Evolutionary conservation across 2,888 invertebrate genomes (phyloP).

Genomic region (Dione vanillae): DNA sequence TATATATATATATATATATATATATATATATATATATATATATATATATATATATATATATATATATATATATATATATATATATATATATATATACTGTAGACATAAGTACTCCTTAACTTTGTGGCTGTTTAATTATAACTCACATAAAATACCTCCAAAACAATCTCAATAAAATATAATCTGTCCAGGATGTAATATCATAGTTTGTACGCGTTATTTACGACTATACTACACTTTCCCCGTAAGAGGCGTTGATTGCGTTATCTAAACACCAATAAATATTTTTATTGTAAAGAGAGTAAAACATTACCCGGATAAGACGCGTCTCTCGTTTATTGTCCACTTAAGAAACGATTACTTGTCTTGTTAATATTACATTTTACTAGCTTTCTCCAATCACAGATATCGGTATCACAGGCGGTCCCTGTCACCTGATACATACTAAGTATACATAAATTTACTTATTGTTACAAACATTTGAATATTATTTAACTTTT

Average conservation of each 20-base stretch:
- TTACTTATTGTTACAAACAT: background rate
- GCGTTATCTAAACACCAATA: slow-evolving; percentile 6
- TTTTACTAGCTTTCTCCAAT: slow-evolving; percentile 34
- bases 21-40: too few species aligned
- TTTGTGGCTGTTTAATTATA: too few species aligned
- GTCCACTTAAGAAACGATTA: slow-evolving; percentile 32
- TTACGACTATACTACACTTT: background rate
- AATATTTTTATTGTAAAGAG: slow-evolving; percentile 34
- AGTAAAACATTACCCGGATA: slow-evolving; percentile 31
- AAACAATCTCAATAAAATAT: background rate
- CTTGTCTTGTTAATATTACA: slow-evolving; percentile 31
- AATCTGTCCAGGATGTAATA: background rate
- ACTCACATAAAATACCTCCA: background rate
- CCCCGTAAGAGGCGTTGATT: background rate
- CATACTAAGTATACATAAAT: background rate
- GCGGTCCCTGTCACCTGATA: background rate
- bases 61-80: too few species aligned
- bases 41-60: too few species aligned
- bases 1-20: too few species aligned
- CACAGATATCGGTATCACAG: slow-evolving; percentile 20
- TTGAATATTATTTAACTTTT: background rate
- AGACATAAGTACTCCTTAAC: too few species aligned
- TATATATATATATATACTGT: too few species aligned
- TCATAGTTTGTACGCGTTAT: background rate
- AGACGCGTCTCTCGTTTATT: slow-evolving; percentile 31